Percentiles rank a stretch among this genome's conserved stretches.
Conservation (phyloP, 1,140 invertebrate genomes). For the Hylyphantes graminicola region DNA sequence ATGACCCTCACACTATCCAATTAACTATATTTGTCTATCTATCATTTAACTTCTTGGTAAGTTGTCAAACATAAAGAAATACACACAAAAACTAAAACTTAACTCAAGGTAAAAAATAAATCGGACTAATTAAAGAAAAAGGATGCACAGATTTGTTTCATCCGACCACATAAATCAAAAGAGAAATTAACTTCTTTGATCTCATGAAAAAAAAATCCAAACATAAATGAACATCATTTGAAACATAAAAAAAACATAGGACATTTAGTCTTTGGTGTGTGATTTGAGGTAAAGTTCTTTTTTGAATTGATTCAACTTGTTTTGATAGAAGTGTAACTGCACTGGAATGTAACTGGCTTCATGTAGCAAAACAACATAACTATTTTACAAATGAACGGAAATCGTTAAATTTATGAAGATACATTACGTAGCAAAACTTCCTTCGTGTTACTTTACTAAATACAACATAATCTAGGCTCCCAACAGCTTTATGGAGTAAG, state of each 20-base stretch:
- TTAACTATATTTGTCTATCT: conserved; percentile 13
- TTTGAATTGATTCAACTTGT: too few relatives aligned
- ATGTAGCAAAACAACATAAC: too few relatives aligned
- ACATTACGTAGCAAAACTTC: too few relatives aligned
- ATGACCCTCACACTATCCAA: not conserved
- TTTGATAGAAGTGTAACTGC: too few relatives aligned
- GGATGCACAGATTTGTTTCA: conserved; percentile 29
- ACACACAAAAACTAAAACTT: not conserved
- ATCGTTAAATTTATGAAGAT: too few relatives aligned
- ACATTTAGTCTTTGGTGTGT: not conserved
- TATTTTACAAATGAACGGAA: too few relatives aligned
- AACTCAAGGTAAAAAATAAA: conserved; percentile 13
- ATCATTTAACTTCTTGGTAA: conserved; percentile 15
- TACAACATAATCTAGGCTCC: too few relatives aligned
- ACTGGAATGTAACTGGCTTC: too few relatives aligned
- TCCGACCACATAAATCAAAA: conserved; percentile 32
- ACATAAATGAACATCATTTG: conserved; percentile 2
- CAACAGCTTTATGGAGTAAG: too few relatives aligned
- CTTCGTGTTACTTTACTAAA: too few relatives aligned
- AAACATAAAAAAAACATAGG: not conserved
- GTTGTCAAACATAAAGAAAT: not conserved
- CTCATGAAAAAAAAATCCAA: not conserved
- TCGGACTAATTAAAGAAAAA: conserved; percentile 31
- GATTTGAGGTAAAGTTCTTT: too few relatives aligned
- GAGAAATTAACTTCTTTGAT: conserved; percentile 26